These are phyloP conservation scores for Phyllotreta striolata DNA, from an alignment of 2,888 invertebrate genomes.

Conservation along the genomic window DNA sequence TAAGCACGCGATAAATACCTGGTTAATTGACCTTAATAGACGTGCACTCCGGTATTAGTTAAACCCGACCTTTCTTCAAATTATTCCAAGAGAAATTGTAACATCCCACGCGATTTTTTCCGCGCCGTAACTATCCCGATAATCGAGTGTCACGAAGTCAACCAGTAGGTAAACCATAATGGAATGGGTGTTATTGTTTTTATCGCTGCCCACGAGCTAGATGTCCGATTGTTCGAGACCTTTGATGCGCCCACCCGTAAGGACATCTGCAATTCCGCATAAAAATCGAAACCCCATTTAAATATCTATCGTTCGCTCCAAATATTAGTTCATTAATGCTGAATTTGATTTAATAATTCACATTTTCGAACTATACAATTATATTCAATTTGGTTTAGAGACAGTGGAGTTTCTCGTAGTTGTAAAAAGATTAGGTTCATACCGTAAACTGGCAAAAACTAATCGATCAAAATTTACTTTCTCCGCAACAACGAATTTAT, in stretches of 20 bases:
- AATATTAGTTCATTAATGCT: not conserved
- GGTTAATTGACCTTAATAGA: too few species aligned
- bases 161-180: slow-evolving; percentile 2
- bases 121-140: not conserved
- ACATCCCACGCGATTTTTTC: not conserved
- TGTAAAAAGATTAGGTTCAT: too few species aligned
- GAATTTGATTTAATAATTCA: too few species aligned
- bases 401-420: too few species aligned
- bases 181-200: slow-evolving; percentile 12
- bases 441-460: too few species aligned
- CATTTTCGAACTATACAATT: too few species aligned
- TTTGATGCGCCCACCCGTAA: slow-evolving; percentile 5
- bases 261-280: not conserved
- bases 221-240: slow-evolving; percentile 3
- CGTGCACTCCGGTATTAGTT: not conserved
- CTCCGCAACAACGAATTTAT: slow-evolving; percentile 6
- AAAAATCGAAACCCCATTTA: not conserved
- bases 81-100: not conserved
- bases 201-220: not conserved
- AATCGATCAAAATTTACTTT: slow-evolving; percentile 6
- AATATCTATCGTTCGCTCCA: not conserved
- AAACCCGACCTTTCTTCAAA: not conserved
- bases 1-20: too few species aligned
- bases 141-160: not conserved
- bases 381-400: too few species aligned